Base-by-base conservation (phyloP, 2,113 vertebrate species). In the Ptilorrhoa leucosticta region DNA sequence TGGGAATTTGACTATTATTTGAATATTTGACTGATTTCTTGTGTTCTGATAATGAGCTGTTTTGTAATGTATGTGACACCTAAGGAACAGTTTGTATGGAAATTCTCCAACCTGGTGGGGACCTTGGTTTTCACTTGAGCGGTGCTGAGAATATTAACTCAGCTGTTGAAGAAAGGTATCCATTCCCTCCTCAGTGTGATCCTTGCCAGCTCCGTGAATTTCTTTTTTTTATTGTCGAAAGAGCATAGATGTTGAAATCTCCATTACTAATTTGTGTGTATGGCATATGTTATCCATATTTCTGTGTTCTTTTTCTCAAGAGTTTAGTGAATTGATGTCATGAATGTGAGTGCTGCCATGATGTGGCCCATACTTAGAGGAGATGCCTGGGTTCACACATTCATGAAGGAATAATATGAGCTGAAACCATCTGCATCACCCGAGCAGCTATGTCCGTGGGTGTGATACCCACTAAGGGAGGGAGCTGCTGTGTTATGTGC, bases 371-470 rank as follows among this genome's bases (percentile, higher is more conserved):
- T 57, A 3, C 33, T 50, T 50, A 18, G 13, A 50, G 22, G 33
- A 11, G 37, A 3, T 30, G 42, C 15, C 33, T 92, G 78, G 30
- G 35, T 16, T 63, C 10, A 14, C 8, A 15, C 20, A 5, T 45
- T 47, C 8, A 1, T 27, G 33, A 56, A 63, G 65, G 44, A 58
- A 33, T 27, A 54, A 39, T 3, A 21, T 0, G 3, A 83, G 30
- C 30, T 82, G 79, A 57, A 90, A 27, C 23, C 21, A 16, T 42
- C n/a, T 47, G 24, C 31, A 30, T 92, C 23, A 30, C 14, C 75
- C 1, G 0, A 63, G 50, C 83, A 83, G 31, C 79, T n/a, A 3
- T 15, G 4, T 64, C 0, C 22, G 21, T 24, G 17, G n/a, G 14
- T 51, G 6, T 50, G 5, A 48, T 22, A 61, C 14, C 58, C 19